Base-by-base conservation (phyloP, 2,888 invertebrate genomes). In the Pyrrhia umbra region DNA sequence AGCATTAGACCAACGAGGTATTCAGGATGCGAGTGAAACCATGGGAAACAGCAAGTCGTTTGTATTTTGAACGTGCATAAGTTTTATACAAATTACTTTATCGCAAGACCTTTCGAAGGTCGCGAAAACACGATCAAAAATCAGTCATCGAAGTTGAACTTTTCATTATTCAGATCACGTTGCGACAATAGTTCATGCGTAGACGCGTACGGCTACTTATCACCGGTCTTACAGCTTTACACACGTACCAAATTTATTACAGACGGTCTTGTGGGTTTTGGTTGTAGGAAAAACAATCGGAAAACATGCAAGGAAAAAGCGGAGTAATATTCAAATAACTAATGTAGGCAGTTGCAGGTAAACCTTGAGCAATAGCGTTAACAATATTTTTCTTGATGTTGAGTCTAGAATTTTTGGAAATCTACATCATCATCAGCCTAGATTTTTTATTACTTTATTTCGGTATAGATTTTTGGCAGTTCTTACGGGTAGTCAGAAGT, bases 221-320 rank as follows among this genome's bases (percentile, higher is more conserved):
- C 68, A 68, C 59, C 20, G 25, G 8, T 45, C 45, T 40, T 72
- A 50, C 39, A 15, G 40, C 42, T 67, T 68, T 68, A 51, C 68
- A 67, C 68, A 73, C 74, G 68, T 47, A 47, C 46, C 10, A 74
- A 68, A 68, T 68, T 68, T 68, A 68, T 68, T 73, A 74, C 46
- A 13, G 46, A 46, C 34, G 34, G n/a, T 34, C n/a, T 27, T 67
- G 58, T 51, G 39, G 40, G 46, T 25, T 57, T 68, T 21, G 37
- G 4, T 0, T 3, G 16, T 3, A 40, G 46, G 23, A 58, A 73
- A 34, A 57, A 68, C 45, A 73, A 58, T 51, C 6, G 21, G 21
- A 3, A 16, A 39, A 43, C 43, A 54, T 49, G 23, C 27, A 2
- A 18, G 10, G 18, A 23, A 23, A 27, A 27, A 18, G 34, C 2